Base-by-base conservation (phyloP, 2,113 vertebrate genomes). In the Cryptotis parvus region DNA sequence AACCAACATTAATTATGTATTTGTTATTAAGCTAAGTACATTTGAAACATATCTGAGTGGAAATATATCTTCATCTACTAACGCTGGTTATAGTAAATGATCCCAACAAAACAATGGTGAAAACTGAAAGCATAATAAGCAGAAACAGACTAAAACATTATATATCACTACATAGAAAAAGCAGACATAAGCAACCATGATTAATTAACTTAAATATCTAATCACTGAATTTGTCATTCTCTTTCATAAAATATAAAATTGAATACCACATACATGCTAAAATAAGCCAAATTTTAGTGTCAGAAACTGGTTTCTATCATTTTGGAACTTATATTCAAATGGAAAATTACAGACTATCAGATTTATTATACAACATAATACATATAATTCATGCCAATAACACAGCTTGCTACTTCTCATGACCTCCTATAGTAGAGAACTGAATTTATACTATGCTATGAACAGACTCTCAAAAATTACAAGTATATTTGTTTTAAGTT, bases 1-100 rank as follows among this genome's bases (percentile, higher is more conserved):
- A 93, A 93, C 33, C 65, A 49, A 78, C 11, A 27, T 92, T 94
- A 95, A 88, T 90, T 86, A 85, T 70, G 61, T 31, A 81, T 80
- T 77, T 68, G 31, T 37, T 85, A 65, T 80, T 87, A 90, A 79
- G 92, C 84, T 52, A 93, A 92, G n/a, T 27, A 49, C 58, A 58
- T 1, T 55, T 24, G 12, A 82, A 92, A 89, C 78, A 26, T 83
- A 0, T 73, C 9, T 55, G 31, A 87, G 24, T 37, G 35, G 69
- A 91, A 81, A 92, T 31, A n/a, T 1, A 87, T 86, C 76, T 66
- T 84, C 33, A 91, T 73, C 9, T 35, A 84, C 4, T 27, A 66
- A 92, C 31, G 26, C 29, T 33, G 61, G 75, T 61, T 86, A n/a
- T 79, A 88, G 33, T n/a, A 80, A 81, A 72, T 65, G 73, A 26